phyloP scores from a whole-genome alignment of 2,888 invertebrate species.

The Eristalis tenax region DNA sequence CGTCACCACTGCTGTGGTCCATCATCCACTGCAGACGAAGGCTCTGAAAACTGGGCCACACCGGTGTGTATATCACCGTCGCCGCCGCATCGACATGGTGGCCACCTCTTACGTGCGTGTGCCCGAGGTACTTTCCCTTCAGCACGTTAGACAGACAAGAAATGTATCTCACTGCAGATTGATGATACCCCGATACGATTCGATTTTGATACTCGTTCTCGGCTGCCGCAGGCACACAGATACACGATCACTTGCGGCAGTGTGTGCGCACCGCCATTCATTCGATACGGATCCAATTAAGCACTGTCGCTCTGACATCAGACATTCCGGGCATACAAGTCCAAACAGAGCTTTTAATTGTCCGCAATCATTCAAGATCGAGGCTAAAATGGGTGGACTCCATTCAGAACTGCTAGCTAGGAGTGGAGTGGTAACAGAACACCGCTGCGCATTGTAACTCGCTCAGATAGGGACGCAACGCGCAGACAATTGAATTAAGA shows the following conservation, averaged over 20 bases:
- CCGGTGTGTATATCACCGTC: conserved; percentile 53
- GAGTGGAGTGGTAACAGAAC: neutral
- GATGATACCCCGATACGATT: conserved; percentile 12
- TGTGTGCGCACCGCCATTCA: neutral
- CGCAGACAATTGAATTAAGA: conserved; percentile 37
- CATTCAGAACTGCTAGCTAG: conserved; percentile 9
- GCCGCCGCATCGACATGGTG: neutral
- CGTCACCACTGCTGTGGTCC: conserved; percentile 4
- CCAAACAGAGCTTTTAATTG: conserved; percentile 43
- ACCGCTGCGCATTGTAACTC: neutral
- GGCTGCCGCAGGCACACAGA: neutral
- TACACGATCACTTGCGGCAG: neutral
- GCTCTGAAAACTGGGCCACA: conserved; percentile 63
- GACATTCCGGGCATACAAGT: conserved; percentile 33
- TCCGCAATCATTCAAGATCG: conserved; percentile 62
- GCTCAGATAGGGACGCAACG: neutral
- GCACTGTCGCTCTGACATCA: neutral
- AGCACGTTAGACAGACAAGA: conserved; percentile 9
- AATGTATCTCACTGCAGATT: conserved; percentile 34
- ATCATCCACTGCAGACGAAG: conserved; percentile 48
- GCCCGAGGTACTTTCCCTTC: conserved; percentile 59
- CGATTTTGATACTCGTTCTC: neutral
- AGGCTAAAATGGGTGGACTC: conserved; percentile 61
- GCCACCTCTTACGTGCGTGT: conserved; percentile 21
- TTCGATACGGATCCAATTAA: conserved; percentile 35